These are phyloP conservation scores for Megalonaias nervosa DNA, from an alignment of 1,140 invertebrate genomes.

Conservation along the genomic window DNA sequence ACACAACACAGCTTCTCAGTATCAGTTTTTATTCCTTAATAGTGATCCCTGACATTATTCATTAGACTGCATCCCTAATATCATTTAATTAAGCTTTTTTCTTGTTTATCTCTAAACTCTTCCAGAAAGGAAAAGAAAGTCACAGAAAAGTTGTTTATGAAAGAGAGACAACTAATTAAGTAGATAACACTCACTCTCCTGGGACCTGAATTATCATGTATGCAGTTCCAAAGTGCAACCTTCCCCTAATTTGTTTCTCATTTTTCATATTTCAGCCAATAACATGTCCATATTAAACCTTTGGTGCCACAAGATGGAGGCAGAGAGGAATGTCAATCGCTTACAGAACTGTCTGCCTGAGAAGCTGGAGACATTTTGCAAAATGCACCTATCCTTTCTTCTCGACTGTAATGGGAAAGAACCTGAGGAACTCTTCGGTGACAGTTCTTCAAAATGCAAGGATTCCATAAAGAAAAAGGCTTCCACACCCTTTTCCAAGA, in stretches of 20 bases:
- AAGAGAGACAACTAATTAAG: too few relatives aligned
- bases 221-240: too few relatives aligned
- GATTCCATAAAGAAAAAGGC: conserved; percentile 35
- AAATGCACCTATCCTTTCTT: conserved; percentile 93
- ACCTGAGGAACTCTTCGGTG: conserved; percentile 52
- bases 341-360: conserved; percentile 77
- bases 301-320: conserved; percentile 49
- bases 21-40: too few relatives aligned
- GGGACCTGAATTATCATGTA: too few relatives aligned
- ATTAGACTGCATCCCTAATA: too few relatives aligned
- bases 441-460: conserved; percentile 7
- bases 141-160: too few relatives aligned
- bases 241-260: background rate
- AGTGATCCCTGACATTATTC: too few relatives aligned
- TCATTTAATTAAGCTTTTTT: too few relatives aligned
- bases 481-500: conserved; percentile 56
- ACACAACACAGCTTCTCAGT: too few relatives aligned
- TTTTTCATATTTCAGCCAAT: conserved; percentile 42
- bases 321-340: conserved; percentile 52
- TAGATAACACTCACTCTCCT: too few relatives aligned
- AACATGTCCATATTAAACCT: conserved; percentile 48
- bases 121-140: too few relatives aligned
- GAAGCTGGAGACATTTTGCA: conserved; percentile 88
- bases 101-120: too few relatives aligned
- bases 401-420: conserved; percentile 77